A percentile compares a stretch with the other conserved stretches of the same genome.
These are phyloP conservation scores for Theristicus caerulescens DNA, from an alignment of 2,113 vertebrate genomes.

Conservation along the genomic window DNA sequence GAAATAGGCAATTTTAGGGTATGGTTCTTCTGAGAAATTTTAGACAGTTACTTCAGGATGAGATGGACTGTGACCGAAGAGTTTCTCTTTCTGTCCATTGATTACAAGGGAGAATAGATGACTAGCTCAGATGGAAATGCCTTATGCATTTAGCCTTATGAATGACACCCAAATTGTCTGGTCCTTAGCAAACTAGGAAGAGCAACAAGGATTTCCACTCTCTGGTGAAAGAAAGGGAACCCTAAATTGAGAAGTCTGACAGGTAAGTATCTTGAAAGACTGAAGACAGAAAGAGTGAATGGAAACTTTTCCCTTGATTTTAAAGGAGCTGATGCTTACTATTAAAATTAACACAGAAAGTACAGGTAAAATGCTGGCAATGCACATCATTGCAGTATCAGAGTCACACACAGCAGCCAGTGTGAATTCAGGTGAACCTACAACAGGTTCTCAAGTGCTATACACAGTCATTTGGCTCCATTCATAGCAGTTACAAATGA, in stretches of 20 bases:
- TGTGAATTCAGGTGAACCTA: not conserved
- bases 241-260: not conserved
- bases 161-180: not conserved
- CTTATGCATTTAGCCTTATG: not conserved
- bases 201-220: fast-evolving
- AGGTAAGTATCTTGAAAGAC: not conserved
- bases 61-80: not conserved
- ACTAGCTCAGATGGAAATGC: not conserved
- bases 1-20: not conserved
- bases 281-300: not conserved
- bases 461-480: not conserved
- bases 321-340: not conserved
- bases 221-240: not conserved
- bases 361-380: not conserved
- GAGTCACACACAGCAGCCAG: not conserved
- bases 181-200: not conserved
- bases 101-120: not conserved
- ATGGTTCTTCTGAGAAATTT: not conserved
- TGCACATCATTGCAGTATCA: not conserved
- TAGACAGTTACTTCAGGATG: not conserved
- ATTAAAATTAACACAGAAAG: not conserved
- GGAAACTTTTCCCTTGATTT: not conserved
- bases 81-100: not conserved
- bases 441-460: not conserved
- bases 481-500: not conserved